A percentile compares a stretch with the other conserved stretches of the same genome.
Evolutionary conservation across 2,888 invertebrate genomes (phyloP).

Genomic region (Brachylomia viminalis): DNA sequence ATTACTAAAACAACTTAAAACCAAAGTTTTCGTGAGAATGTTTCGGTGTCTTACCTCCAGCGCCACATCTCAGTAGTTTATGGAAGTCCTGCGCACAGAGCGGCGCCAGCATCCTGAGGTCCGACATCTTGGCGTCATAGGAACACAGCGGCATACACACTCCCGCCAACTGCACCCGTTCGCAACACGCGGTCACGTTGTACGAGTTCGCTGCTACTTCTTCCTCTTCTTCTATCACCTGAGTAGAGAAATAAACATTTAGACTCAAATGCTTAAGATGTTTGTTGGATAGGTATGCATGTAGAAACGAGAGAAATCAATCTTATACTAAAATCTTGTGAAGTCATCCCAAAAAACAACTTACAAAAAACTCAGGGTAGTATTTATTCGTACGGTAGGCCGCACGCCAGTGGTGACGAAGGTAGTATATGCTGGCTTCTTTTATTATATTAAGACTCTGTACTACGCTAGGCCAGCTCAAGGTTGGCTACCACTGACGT

Average conservation of each 20-base stretch:
- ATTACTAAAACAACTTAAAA: not conserved
- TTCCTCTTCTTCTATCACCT: conserved; percentile 91
- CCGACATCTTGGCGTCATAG: conserved; percentile 95
- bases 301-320: too few species aligned
- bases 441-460: too few species aligned
- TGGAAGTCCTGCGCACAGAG: conserved; percentile 95
- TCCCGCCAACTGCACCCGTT: conserved; percentile 92
- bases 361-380: too few species aligned
- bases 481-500: too few species aligned
- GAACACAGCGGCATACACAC: conserved; percentile 95
- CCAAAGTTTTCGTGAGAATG: not conserved
- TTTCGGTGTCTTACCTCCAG: conserved; percentile 86
- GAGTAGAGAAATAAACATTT: conserved; percentile 15
- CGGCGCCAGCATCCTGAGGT: conserved; percentile 93
- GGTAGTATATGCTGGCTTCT: too few species aligned
- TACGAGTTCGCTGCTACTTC: conserved; percentile 91
- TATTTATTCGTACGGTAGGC: too few species aligned
- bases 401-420: too few species aligned
- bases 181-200: conserved; percentile 95
- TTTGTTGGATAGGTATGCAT: not conserved
- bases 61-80: conserved; percentile 92
- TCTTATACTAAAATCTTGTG: too few species aligned
- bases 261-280: not conserved
- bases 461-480: too few species aligned
- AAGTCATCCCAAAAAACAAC: too few species aligned